These are phyloP conservation scores for Drosophila yakuba DNA, from an alignment of 1,140 invertebrate species.

Conservation along the genomic window DNA sequence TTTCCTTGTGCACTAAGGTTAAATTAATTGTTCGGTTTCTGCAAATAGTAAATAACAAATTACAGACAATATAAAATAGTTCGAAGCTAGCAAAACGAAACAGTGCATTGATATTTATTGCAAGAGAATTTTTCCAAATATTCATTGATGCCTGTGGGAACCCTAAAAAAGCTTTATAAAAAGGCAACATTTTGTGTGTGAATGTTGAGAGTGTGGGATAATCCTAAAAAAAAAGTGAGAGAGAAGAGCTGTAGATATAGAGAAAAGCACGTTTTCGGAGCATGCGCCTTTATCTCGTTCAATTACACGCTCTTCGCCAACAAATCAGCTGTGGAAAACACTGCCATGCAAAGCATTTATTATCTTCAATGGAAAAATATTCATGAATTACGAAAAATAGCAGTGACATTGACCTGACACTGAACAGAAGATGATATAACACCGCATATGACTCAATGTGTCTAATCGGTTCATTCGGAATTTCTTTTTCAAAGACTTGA, in stretches of 20 bases:
- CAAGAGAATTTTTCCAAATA: not conserved
- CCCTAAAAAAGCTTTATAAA: not conserved
- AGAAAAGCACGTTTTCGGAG: slow-evolving; percentile 23
- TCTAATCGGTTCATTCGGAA: no score
- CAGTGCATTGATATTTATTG: not conserved
- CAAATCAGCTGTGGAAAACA: slow-evolving; percentile 55
- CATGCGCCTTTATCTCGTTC: slow-evolving; percentile 10
- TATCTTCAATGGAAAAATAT: slow-evolving; percentile 10
- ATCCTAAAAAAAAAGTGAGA: not conserved
- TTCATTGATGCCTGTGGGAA: not conserved
- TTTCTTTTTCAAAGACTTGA: no score
- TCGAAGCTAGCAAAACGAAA: not conserved
- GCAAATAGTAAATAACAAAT: not conserved
- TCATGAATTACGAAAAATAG: not conserved
- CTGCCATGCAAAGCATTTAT: slow-evolving; percentile 6
- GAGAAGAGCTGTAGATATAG: slow-evolving; percentile 1
- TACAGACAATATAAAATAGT: not conserved
- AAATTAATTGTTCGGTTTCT: not conserved
- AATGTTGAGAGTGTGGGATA: slow-evolving; percentile 32
- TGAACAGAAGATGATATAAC: slow-evolving; percentile 9
- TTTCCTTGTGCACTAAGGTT: not conserved
- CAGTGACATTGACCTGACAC: slow-evolving; percentile 21
- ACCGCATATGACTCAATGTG: not conserved
- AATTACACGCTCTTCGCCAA: slow-evolving; percentile 9
- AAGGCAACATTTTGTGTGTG: slow-evolving; percentile 41